Base-by-base conservation (phyloP, 2,888 invertebrate species). In the Diogma glabrata region DNA sequence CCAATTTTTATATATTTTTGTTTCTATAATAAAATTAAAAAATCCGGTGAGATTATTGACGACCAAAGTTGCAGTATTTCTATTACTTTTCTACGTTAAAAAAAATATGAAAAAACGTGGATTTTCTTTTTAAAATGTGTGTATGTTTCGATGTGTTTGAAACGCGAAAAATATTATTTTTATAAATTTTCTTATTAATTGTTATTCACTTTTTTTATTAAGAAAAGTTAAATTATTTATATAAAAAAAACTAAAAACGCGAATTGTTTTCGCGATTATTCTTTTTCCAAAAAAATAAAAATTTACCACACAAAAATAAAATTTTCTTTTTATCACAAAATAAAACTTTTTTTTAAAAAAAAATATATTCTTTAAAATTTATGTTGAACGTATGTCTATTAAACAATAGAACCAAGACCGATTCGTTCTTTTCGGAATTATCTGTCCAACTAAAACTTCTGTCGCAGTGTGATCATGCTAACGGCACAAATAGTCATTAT, bases 381-480 rank as follows among this genome's bases (percentile, higher is more conserved):
- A 22, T 43, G 43, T 43, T 43, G 22, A 43, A 43, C 43, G 43
- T 43, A 23, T 43, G n/a, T 43, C 22, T 43, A 22, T 43, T 7
- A 22, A 14, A 43, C 14, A 43, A 8, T 22, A 43, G 22, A 22
- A 20, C 23, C 43, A 43, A 43, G 23, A 43, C 22, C 43, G 43
- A 14, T 43, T 43, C 5, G 23, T 23, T 43, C 43, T 43, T 43
- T 43, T 43, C 43, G 43, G 43, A 23, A 43, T 43, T 43, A 12
- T 20, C 43, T 22, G 22, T 43, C 23, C 43, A 43, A 43, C 43
- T 43, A 43, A 43, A 43, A 23, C 23, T 43, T 43, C 43, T 43
- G 43, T 43, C 22, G 43, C 43, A 43, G 43, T 22, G n/a, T 40
- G 40, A 43, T 43, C 22, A 43, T 43, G n/a, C 20, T 43, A 43